Evolutionary conservation across 1,140 invertebrate genomes (phyloP).

Genomic region (Heliconius hermathena): DNA sequence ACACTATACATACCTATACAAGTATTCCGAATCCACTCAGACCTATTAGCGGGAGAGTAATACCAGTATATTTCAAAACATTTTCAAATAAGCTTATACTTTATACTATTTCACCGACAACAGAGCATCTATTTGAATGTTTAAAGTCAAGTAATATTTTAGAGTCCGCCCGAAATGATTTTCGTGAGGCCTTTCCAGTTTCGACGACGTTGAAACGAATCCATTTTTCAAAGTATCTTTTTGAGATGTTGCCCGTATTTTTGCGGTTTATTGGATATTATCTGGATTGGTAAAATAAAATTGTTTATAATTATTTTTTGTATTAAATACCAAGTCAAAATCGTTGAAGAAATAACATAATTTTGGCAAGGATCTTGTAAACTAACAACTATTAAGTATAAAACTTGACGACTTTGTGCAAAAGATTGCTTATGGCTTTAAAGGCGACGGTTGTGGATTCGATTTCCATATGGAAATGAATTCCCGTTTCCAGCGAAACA

Average conservation of each 20-base stretch:
- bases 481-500: too few species aligned
- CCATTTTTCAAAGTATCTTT: constrained; percentile 69
- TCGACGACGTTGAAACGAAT: constrained; percentile 45
- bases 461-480: too few species aligned
- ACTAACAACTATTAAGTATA: too few species aligned
- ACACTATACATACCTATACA: too few species aligned
- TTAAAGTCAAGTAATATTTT: constrained; percentile 55
- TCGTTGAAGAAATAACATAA: too few species aligned
- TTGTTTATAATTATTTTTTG: too few species aligned
- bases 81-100: constrained; percentile 38
- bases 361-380: background rate
- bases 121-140: constrained; percentile 47
- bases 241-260: constrained; percentile 32
- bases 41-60: constrained; percentile 1
- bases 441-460: too few species aligned
- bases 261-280: constrained; percentile 43
- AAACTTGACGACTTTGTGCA: too few species aligned
- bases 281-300: constrained; percentile 12
- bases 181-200: constrained; percentile 54
- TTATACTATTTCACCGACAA: constrained; percentile 36
- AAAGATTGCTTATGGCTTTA: too few species aligned
- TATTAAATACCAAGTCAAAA: too few species aligned
- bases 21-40: too few species aligned
- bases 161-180: constrained; percentile 57
- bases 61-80: constrained; percentile 34